These are phyloP conservation scores for Schizothorax lantsangensis DNA, from an alignment of 2,797 vertebrate species.

Conservation along the genomic window DNA sequence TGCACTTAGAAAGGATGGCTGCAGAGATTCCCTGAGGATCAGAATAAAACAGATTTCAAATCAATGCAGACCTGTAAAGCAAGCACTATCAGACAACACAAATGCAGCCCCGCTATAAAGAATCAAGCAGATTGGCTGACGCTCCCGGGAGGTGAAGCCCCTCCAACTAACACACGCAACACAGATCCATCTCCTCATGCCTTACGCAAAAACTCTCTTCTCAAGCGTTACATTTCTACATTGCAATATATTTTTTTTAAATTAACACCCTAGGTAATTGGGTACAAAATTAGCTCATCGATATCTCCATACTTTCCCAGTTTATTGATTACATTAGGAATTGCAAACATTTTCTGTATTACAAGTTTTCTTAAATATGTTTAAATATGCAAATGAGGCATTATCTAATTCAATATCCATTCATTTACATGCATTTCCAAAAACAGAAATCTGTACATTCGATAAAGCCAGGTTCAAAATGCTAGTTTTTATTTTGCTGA, in stretches of 20 bases:
- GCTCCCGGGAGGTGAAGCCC: conserved; percentile 60
- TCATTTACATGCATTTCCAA: neutral
- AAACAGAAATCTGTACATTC: neutral
- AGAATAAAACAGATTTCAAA: conserved; percentile 80
- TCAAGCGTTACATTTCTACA: neutral
- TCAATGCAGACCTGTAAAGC: conserved; percentile 75
- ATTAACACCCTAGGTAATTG: neutral
- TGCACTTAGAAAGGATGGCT: conserved; percentile 79
- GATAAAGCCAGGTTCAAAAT: neutral
- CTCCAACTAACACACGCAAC: conserved; percentile 36
- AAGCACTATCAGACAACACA: conserved; percentile 70
- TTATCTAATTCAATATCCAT: neutral
- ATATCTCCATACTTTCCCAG: neutral
- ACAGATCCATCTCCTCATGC: conserved; percentile 38
- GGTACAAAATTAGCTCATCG: neutral
- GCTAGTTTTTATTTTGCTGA: neutral
- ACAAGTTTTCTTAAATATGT: neutral
- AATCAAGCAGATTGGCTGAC: conserved; percentile 68
- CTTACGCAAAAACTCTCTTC: conserved; percentile 12
- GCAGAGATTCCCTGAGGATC: conserved; percentile 79
- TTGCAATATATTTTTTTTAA: neutral
- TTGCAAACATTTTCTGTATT: neutral
- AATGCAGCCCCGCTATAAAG: conserved; percentile 69
- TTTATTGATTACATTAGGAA: neutral
- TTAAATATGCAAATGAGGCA: neutral